Conservation (phyloP, 2,797 vertebrate species). For the Crocidura indochinensis region DNA sequence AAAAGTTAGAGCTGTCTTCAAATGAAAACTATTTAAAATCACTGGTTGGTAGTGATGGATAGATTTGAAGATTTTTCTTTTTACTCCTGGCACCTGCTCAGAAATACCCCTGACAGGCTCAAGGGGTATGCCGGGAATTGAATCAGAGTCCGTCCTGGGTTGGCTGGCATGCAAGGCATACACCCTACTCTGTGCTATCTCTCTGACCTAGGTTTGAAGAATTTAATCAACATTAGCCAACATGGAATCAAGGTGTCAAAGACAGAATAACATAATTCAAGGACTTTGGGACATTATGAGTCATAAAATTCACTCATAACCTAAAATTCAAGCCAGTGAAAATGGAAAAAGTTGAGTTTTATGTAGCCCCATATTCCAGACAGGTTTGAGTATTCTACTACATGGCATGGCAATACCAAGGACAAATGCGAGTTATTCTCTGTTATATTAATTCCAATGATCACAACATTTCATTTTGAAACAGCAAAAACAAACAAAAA, state of each 20-base stretch:
- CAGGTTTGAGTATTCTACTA: not conserved
- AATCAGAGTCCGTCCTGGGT: no score
- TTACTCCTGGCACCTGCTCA: no score
- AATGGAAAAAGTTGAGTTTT: not conserved
- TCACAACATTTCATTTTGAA: not conserved
- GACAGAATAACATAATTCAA: not conserved
- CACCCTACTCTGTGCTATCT: no score
- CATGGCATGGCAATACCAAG: not conserved
- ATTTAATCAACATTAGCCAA: not conserved
- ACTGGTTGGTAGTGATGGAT: no score
- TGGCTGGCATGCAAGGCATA: no score
- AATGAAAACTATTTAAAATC: not conserved
- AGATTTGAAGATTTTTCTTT: no score
- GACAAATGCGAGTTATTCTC: not conserved
- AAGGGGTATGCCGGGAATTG: no score
- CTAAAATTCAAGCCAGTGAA: not conserved
- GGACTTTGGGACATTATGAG: not conserved
- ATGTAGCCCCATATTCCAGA: not conserved
- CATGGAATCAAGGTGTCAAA: constrained; percentile 21
- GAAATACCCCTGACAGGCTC: no score
- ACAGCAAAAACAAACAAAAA: constrained; percentile 21
- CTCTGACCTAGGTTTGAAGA: no score
- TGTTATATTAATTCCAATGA: not conserved
- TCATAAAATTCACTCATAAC: constrained; percentile 20
- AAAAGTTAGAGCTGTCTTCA: not conserved